Evolutionary conservation across 2,113 vertebrate genomes (phyloP), one percentile per base, ranked within the genome.

Genomic region (Chaenogobius annularis): DNA sequence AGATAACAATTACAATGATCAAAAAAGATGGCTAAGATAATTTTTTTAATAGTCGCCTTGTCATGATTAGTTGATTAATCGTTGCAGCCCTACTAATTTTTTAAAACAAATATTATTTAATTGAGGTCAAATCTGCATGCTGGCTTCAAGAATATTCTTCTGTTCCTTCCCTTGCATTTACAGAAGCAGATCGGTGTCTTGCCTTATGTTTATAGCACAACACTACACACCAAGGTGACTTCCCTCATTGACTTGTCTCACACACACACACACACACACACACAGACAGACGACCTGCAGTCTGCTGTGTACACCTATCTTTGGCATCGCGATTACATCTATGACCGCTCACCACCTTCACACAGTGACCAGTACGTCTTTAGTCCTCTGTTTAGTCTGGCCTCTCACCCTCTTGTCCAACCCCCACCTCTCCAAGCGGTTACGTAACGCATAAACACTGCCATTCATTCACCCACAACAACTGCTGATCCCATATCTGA

Each of bases 141-240:
- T 43, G 1, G 40, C 10, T 12, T 40, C 9, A 40, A 40, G 8
- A 3, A 61, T 37, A 37, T 22, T 58, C 20, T 14, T 59, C 11
- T 0, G 7, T 62, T 19, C 31, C 26, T 17, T 37, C 7, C 9
- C 26, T 31, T 58, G 40, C 46, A 69, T 73, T 48, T 64, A 50
- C 59, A 31, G 20, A 15, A 35, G 62, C 54, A 26, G 23, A 40
- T 10, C 12, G 59, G 35, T 63, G 61, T 8, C 15, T 43, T 40
- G 48, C n/a, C 52, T 8, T 4, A 13, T 89, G 87, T 91, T 91
- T 86, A 82, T 65, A 71, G 74, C 70, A 81, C n/a, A 80, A 83
- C 79, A 80, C 67, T 74, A 67, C 84, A 69, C 68, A 70, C 26
- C 63, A 75, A 89, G 85, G 84, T 83, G 82, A 73, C 73, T 3